Conservation (phyloP, 1,140 invertebrate species). For the Eurosta solidaginis region DNA sequence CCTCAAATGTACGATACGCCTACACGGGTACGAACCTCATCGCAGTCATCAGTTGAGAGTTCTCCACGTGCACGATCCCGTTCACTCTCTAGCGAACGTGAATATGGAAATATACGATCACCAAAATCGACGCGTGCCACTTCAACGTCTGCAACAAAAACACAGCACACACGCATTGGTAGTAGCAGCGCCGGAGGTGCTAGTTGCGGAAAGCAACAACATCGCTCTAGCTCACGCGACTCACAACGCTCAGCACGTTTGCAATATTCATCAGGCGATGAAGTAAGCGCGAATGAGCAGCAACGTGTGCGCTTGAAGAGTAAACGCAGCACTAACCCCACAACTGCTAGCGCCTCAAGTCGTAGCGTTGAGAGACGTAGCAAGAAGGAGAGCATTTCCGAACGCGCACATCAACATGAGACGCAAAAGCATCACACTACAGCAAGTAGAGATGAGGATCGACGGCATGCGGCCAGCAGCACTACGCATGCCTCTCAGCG, state of each 20-base stretch:
- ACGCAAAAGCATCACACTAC: neutral
- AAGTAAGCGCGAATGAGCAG: slow-evolving; percentile 4
- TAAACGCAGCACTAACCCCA: slow-evolving; percentile 2
- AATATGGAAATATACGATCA: slow-evolving; percentile 32
- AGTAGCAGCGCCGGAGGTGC: too few species aligned
- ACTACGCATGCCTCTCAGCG: slow-evolving; percentile 30
- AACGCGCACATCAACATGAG: neutral
- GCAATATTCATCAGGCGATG: slow-evolving; percentile 51
- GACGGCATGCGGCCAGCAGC: slow-evolving; percentile 10
- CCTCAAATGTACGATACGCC: slow-evolving; percentile 32
- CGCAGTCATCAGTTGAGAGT: slow-evolving; percentile 54
- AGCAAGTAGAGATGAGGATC: neutral
- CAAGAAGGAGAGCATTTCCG: neutral
- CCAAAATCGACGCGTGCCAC: neutral
- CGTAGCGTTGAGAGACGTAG: neutral
- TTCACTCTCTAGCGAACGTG: slow-evolving; percentile 36
- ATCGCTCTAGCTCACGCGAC: slow-evolving; percentile 49
- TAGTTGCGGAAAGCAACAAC: slow-evolving; percentile 7
- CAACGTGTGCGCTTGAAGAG: slow-evolving; percentile 30
- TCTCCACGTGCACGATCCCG: slow-evolving; percentile 54
- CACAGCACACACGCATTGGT: neutral
- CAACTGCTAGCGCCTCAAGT: neutral
- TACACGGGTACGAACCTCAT: slow-evolving; percentile 50
- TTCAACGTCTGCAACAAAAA: neutral
- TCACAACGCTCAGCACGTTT: slow-evolving; percentile 38